Percentiles rank a stretch among this genome's conserved stretches.
phyloP scores from a whole-genome alignment of 2,888 invertebrate genomes.

The Harpalus rufipes region DNA sequence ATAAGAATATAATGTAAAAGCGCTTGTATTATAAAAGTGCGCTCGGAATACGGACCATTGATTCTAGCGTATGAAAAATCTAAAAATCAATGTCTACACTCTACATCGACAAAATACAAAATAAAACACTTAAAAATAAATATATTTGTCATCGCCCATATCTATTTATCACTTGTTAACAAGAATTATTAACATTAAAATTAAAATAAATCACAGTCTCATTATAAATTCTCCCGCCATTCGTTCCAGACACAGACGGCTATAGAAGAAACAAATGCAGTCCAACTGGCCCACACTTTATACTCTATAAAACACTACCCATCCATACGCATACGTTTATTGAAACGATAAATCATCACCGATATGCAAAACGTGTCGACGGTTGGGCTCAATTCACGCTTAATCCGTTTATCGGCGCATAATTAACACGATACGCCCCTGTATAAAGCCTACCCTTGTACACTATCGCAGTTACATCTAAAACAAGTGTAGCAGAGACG shows the following conservation, averaged over 20 bases:
- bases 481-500: conserved; percentile 21
- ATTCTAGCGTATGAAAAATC: too few relatives aligned
- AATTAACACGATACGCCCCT: conserved; percentile 75
- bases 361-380: conserved; percentile 57
- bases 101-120: too few relatives aligned
- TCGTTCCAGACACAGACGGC: conserved; percentile 22
- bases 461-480: conserved; percentile 42
- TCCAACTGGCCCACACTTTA: conserved; percentile 21
- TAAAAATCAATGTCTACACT: too few relatives aligned
- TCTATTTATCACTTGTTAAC: conserved; percentile 1
- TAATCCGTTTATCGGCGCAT: conserved; percentile 71
- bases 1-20: too few relatives aligned
- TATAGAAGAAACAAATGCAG: conserved; percentile 45
- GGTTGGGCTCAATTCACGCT: conserved; percentile 70
- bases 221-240: conserved; percentile 21
- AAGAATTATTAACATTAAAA: conserved; percentile 10
- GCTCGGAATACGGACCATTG: too few relatives aligned
- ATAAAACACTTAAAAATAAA: too few relatives aligned
- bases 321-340: conserved; percentile 42
- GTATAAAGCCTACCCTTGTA: conserved; percentile 59
- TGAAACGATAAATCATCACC: conserved; percentile 53
- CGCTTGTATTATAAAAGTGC: too few relatives aligned
- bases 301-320: conserved; percentile 16
- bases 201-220: conserved; percentile 37
- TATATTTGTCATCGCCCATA: too few relatives aligned